Evolutionary conservation across 2,888 invertebrate species (phyloP), one percentile per base, ranked within the genome.

Genomic region (Neocrepidodera transversa): DNA sequence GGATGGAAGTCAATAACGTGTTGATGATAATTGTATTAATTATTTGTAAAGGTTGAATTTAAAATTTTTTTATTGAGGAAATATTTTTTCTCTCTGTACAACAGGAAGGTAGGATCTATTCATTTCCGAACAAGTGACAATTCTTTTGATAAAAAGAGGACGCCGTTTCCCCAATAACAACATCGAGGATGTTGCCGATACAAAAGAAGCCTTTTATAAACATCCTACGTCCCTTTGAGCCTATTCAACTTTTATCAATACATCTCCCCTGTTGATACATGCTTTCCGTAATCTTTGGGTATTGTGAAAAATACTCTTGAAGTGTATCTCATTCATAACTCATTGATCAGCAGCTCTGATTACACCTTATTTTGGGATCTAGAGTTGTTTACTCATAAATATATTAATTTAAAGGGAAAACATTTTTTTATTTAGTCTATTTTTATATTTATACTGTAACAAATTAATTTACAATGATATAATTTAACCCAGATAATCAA

Each of bases 211-310:
- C 92, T 86, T 77, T 95, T 94, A 78, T 97, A 97, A 35, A 96
- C 95, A 76, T 94, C 92, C 78, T 95, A 92, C 0, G 97, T 97
- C 79, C 97, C 96, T 71, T 91, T 89, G 1, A 95, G 94, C 70
- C 95, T 89, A 81, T 96, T 96, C 72, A 97, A 82, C n/a, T 80
- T 95, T 96, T 79, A 97, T 93, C 67, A 97, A 84, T 75, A 97
- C 93, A 81, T 97, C 97, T 0, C 97, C 97, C 57, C 97, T 87
- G 82, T 97, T 97, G 68, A 97, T 97, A 78, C 97, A 97, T 5
- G 97, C 97, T 79, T 95, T 0, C 93, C 89, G 78, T 96, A 96
- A 82, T 97, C 97, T 0, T 36, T 35, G 54, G 45, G 45, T 45
- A 54, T 45, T 35, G 35, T 54, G 35, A 35, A 54, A 54, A 45